Evolutionary conservation across 92 coral and sea anemone genomes (phyloP), one percentile per base, ranked within the genome.

Genomic region (Porites rus): DNA sequence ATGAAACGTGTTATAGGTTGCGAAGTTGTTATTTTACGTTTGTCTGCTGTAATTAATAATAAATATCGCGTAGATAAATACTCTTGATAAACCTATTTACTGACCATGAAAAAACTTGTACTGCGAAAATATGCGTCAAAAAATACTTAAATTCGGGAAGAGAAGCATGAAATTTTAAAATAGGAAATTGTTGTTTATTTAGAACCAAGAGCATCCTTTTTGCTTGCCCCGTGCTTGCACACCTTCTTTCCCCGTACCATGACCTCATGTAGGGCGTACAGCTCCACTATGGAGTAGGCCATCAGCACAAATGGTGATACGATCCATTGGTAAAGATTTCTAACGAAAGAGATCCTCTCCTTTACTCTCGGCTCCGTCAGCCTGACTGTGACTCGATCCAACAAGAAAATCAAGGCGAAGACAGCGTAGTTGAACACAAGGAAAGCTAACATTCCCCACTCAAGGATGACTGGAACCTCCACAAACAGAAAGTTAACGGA

Each of bases 201-300:
- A 56, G 61, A 56, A 14, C 61, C 61, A 14, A 75, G 80, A 9
- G 80, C 80, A 53, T n/a, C 65, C 31, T 75, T 75, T 61, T 75
- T 75, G 25, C 52, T 22, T 24, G 80, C 80, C 16, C 65, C 80
- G n/a, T 75, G 80, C 19, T 56, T 75, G 31, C 80, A 75, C 10
- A 75, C 80, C 19, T 75, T 19, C 10, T 75, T 75, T 19, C 80
- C 80, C 1, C 65, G 10, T 31, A 75, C 9, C 80, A 75, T 56
- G 7, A 75, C 80, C 25, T 75, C 80, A 61, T 75, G 80, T 8
- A 53, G 62, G 12, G 80, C 66, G 53, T 75, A 75, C 5, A 75
- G 46, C 17, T 75, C 80, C 16, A 75, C 80, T n/a, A 75, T 1
- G 18, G 80, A 75, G 65, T 75, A 75, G 18, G 25, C 61, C 24